Evolutionary conservation across 2,797 vertebrate genomes (phyloP).

Genomic region (Hydrolagus colliei): DNA sequence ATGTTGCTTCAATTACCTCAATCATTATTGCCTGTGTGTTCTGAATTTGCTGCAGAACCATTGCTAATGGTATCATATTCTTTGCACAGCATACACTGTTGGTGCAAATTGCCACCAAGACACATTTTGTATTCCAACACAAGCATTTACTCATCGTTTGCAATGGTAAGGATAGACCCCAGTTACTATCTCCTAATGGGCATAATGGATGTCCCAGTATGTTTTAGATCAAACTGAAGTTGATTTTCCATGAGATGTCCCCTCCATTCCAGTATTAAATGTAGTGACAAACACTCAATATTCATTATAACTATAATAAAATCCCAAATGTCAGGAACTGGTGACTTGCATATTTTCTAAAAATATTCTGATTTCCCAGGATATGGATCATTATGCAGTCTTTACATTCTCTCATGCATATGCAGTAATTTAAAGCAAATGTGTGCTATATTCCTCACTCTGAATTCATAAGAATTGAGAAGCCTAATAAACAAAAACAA

Average conservation of each 20-base stretch:
- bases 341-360: background rate
- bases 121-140: too few relatives aligned
- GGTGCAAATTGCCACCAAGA: too few relatives aligned
- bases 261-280: conserved; percentile 7
- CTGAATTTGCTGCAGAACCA: too few relatives aligned
- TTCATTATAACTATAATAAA: conserved; percentile 26
- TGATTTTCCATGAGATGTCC: conserved; percentile 9
- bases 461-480: background rate
- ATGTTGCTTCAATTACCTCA: too few relatives aligned
- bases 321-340: conserved; percentile 19
- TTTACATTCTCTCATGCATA: background rate
- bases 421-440: background rate
- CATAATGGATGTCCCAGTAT: too few relatives aligned
- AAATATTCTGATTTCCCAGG: background rate
- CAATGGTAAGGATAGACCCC: too few relatives aligned
- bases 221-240: background rate
- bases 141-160: too few relatives aligned
- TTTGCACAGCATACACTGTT: too few relatives aligned
- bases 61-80: too few relatives aligned
- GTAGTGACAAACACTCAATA: background rate
- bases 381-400: conserved; percentile 21
- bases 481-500: background rate
- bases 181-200: background rate
- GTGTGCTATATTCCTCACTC: conserved; percentile 22
- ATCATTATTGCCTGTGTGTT: too few relatives aligned